phyloP scores from a whole-genome alignment of 2,113 vertebrate genomes.

The Eclectus roratus region DNA sequence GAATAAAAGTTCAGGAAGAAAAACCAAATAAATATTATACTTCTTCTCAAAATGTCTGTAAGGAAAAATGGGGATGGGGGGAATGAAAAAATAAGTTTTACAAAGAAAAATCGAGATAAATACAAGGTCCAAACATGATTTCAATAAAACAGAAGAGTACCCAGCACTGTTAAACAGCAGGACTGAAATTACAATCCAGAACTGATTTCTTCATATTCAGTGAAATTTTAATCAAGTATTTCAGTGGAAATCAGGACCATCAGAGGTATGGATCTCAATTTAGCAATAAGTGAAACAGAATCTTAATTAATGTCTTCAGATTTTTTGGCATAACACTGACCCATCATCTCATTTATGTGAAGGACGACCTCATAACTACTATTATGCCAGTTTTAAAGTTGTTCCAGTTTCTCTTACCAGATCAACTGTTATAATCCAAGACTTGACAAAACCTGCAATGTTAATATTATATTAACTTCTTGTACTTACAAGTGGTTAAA shows the following conservation, averaged over 20 bases:
- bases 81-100: not conserved
- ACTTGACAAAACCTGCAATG: not conserved
- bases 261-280: not conserved
- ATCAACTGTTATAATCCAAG: not conserved
- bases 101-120: not conserved
- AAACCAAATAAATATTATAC: conserved; percentile 86
- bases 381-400: not conserved
- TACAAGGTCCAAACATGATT: not conserved
- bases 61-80: not conserved
- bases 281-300: not conserved
- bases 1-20: conserved; percentile 94
- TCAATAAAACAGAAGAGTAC: not conserved
- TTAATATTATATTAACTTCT: not conserved
- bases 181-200: not conserved
- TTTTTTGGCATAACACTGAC: not conserved
- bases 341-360: not conserved
- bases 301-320: not conserved
- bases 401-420: not conserved
- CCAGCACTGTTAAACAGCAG: not conserved
- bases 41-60: conserved; percentile 88
- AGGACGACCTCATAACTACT: not conserved
- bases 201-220: not conserved
- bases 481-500: conserved; percentile 94
- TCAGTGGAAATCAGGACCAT: not conserved
- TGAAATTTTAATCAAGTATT: not conserved